phyloP scores from a whole-genome alignment of 2,797 vertebrate species.

The Tokudaia tokunoshimensis region DNA sequence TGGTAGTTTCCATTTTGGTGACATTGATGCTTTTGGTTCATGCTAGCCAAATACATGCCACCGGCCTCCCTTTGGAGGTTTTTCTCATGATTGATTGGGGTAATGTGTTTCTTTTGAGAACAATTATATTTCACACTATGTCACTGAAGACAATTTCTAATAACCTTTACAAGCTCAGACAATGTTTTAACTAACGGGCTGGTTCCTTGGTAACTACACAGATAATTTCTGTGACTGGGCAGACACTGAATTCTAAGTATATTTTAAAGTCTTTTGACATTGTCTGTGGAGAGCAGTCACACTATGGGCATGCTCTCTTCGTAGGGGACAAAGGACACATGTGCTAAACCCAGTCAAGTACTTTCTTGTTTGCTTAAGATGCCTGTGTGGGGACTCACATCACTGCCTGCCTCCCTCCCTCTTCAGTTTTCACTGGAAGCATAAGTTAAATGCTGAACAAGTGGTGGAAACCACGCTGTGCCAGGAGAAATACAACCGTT shows the following conservation, averaged over 20 bases:
- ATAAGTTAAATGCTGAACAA: slow-evolving; percentile 6
- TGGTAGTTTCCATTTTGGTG: background rate
- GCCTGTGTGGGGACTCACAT: background rate
- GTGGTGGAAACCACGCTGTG: background rate
- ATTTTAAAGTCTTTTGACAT: background rate
- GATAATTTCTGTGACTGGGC: background rate
- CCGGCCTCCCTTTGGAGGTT: background rate
- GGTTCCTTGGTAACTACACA: background rate
- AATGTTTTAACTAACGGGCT: background rate
- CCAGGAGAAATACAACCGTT: background rate
- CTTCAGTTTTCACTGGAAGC: background rate
- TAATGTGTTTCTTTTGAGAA: background rate
- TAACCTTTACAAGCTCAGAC: background rate
- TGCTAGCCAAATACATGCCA: background rate
- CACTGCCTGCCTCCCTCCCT: no score
- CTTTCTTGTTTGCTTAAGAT: background rate
- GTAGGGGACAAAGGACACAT: background rate
- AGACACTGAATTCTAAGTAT: background rate
- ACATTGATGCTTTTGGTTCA: background rate
- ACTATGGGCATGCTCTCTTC: background rate
- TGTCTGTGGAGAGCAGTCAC: background rate
- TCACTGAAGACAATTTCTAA: slow-evolving; percentile 9
- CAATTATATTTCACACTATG: background rate
- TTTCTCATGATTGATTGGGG: background rate
- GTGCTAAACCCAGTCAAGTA: background rate